Evolutionary conservation across 2,888 invertebrate genomes (phyloP), one percentile per base, ranked within the genome.

Genomic region (Eupithecia inturbata): DNA sequence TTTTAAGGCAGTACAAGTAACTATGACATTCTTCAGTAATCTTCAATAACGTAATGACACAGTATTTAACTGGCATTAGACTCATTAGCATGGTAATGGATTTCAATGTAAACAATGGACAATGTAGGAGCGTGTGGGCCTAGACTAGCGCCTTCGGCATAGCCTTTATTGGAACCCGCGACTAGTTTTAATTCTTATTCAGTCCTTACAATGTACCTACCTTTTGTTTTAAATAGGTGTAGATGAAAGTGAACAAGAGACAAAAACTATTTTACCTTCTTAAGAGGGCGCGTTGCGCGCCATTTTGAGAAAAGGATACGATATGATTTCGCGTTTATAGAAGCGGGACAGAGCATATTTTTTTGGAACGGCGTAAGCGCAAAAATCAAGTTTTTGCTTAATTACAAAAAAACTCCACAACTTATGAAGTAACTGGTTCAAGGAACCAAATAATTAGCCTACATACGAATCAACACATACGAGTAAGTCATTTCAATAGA

Each of bases 91-190:
- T 78, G 74, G 70, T 76, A 78, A 80, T 80, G 70, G 75, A 71
- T 75, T 72, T 80, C 70, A 78, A 69, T 79, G 80, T 81, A 82
- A 81, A 82, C 81, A 82, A 82, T 80, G 78, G 71, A 80, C 82
- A 81, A 83, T 81, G 78, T 82, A 74, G 79, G 71, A 77, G 77
- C 70, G 79, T 70, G 85, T 84, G 80, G 82, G 82, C 78, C 81
- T 78, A 83, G 81, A 82, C 74, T 68, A 68, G 64, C 78, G 74
- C 68, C 71, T 66, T 68, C 66, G 71, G 74, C 63, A 33, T 45
- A 26, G 39, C 39, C 49, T 36, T 66, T 39, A 39, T n/a, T n/a
- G 22, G 63, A 16, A 14, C 10, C 22, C 36, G 22, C 12, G 4
- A 33, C 33, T 22, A 39, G 64, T 64, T 36, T 14, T 26, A 39